Evolutionary conservation across 2,888 invertebrate species (phyloP), one percentile per base, ranked within the genome.

Genomic region (Agonopterix arenella): DNA sequence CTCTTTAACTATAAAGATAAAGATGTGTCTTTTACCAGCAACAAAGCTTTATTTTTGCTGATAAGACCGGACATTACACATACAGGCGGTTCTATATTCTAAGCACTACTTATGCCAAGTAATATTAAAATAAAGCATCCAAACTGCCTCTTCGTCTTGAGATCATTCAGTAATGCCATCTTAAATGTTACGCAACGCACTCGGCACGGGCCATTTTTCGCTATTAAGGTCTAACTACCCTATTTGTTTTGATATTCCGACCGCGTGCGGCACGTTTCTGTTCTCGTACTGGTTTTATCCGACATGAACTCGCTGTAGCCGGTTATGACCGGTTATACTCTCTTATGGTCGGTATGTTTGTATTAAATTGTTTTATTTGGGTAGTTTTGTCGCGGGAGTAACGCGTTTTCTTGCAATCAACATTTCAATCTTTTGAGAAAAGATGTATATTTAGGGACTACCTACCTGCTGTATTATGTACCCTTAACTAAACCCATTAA

Each of bases 201-300:
- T 48, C 47, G 40, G 53, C 42, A 41, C 37, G 51, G 47, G 50
- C 54, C 55, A 61, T 64, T 61, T 59, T 60, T 57, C 56, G 58
- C 52, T 49, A 53, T 55, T 59, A 56, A 45, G 44, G 50, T 40
- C 44, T 40, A 59, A 56, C 51, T 52, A 54, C 50, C 53, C 57
- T 52, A 62, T 64, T 64, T 58, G 55, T 62, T 60, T 60, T 60
- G 56, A 61, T 62, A 64, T 64, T 61, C 61, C 44, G 42, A 45
- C 54, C 59, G 55, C 57, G 59, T 58, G 48, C 53, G 43, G 46
- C 53, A 48, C 48, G 45, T 18, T 46, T 18, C 48, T 52, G 51
- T 48, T 28, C 48, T 52, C 36, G 5, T 8, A 11, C 43, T 10
- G 43, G 43, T 36, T 52, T 50, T 52, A 55, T 52, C 48, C 45